Base-by-base conservation (phyloP, 1,140 invertebrate species). In the Arion vulgaris region DNA sequence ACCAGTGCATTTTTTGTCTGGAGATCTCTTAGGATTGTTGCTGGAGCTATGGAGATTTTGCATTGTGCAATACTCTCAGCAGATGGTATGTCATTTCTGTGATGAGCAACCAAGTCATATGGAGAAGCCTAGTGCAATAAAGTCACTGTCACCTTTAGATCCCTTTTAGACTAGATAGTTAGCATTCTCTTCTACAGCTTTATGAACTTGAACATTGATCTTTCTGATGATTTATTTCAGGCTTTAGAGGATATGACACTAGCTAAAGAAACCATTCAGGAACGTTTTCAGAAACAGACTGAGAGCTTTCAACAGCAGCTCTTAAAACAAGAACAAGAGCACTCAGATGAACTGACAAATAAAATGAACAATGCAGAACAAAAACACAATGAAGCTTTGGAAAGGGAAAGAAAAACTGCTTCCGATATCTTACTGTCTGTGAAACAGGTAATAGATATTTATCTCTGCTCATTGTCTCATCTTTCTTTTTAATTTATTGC, bases 221-320 rank as follows among this genome's bases (percentile, higher is more conserved):
- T 73, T 38, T 74, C 49, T 80, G 5, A 36, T 76, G 41, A 23
- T 57, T n/a, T 23, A 57, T n/a, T 15, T 15, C 53, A 41, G 72
- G 66, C 88, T 26, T 68, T 92, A n/a, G 89, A 92, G 62, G 90
- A 91, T 75, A 41, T 92, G 72, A 88, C 87, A 13, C 78, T 89
- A 34, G 89, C 91, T 81, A 91, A 90, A 69, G 88, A 92, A 83
- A 89, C 86, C 26, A 84, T 90, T 74, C 86, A 88, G 66, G 86
- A 91, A 62, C 84, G 85, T 39, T 87, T 88, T 74, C 89, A 92
- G 36, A 85, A 85, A 68, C 90, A 92, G 57, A 53, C 89, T 15
- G 73, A 88, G 38, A 84, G 53, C 78, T 53, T 91, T 66, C 82
- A 88, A 75, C 83, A 90, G n/a, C 80, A 86, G 57, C 86, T 84